Conservation (phyloP, 1,140 invertebrate genomes). For the Metaphire vulgaris region DNA sequence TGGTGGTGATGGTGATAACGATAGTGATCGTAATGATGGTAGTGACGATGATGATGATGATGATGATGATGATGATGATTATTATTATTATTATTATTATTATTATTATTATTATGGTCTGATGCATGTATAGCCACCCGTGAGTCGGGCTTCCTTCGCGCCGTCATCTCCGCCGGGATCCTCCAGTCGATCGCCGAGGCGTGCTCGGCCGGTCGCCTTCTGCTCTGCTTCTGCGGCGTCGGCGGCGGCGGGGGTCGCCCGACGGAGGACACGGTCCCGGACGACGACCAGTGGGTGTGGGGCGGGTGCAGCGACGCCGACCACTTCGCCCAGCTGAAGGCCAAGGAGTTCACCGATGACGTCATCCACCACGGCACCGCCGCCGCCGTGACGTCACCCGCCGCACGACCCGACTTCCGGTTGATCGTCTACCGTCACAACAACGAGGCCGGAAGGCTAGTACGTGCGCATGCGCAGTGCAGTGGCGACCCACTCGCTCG, state of each 20-base stretch:
- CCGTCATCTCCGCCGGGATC: neutral
- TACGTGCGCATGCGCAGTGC: no score
- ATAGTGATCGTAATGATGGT: neutral
- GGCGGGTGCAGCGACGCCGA: conserved; percentile 69
- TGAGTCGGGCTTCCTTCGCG: neutral
- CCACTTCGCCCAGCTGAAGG: conserved; percentile 89
- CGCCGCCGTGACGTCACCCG: conserved; percentile 58
- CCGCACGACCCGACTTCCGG: conserved; percentile 54
- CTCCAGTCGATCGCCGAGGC: neutral
- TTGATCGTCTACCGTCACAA: conserved; percentile 46
- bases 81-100: neutral
- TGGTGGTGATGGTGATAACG: neutral
- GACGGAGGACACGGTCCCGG: neutral
- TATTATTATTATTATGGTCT: neutral
- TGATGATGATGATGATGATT: neutral
- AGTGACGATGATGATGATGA: neutral
- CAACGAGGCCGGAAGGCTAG: conserved; percentile 49
- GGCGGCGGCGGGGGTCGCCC: no score
- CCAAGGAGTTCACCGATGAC: conserved; percentile 85
- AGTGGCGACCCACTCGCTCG: neutral
- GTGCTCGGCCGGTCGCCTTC: neutral
- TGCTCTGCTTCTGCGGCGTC: neutral
- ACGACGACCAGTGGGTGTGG: neutral
- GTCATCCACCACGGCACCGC: conserved; percentile 62
- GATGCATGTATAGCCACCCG: neutral